These are phyloP conservation scores for Pseudorhiza aurosa DNA, from an alignment of 30 jellyfish, hydroid and myxozoan species.

Conservation along the genomic window DNA sequence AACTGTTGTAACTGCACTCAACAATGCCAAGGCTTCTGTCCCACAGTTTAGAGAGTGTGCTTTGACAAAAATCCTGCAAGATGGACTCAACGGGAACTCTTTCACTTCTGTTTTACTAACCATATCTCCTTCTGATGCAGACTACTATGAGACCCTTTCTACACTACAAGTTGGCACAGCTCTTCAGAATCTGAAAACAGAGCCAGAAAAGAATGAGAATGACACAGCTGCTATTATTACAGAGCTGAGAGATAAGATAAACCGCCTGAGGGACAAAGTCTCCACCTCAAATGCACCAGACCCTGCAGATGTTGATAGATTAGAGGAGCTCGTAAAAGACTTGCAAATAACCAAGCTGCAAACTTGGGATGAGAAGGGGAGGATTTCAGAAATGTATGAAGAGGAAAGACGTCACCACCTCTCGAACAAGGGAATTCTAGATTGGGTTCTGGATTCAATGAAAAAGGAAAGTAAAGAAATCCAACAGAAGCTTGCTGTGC, in stretches of 20 bases:
- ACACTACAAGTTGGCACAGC: conserved; percentile 61
- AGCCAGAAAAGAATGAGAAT: conserved; percentile 74
- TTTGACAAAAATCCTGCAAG: conserved; percentile 77
- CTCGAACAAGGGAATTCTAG: conserved; percentile 89
- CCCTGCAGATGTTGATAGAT: conserved; percentile 71
- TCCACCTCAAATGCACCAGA: conserved; percentile 75
- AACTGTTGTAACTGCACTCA: conserved; percentile 37
- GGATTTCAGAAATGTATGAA: conserved; percentile 83
- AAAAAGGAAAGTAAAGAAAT: conserved; percentile 87
- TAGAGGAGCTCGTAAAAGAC: conserved; percentile 93
- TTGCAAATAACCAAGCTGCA: conserved; percentile 84
- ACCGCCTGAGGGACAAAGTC: conserved; percentile 77
- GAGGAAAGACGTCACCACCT: conserved; percentile 93
- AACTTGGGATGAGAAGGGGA: conserved; percentile 95
- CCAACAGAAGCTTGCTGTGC: conserved; percentile 74
- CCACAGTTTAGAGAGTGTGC: conserved; percentile 77
- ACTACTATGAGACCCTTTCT: conserved; percentile 80
- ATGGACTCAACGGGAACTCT: conserved; percentile 81
- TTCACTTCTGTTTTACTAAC: conserved; percentile 63
- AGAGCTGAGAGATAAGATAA: conserved; percentile 80
- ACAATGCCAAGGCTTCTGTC: conserved; percentile 29
- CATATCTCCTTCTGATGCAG: conserved; percentile 83
- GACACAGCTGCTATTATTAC: conserved; percentile 75
- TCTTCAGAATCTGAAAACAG: conserved; percentile 62
- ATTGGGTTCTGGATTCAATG: conserved; percentile 92